Conservation (phyloP, 2,797 vertebrate genomes). For the Austrolebias charrua region DNA sequence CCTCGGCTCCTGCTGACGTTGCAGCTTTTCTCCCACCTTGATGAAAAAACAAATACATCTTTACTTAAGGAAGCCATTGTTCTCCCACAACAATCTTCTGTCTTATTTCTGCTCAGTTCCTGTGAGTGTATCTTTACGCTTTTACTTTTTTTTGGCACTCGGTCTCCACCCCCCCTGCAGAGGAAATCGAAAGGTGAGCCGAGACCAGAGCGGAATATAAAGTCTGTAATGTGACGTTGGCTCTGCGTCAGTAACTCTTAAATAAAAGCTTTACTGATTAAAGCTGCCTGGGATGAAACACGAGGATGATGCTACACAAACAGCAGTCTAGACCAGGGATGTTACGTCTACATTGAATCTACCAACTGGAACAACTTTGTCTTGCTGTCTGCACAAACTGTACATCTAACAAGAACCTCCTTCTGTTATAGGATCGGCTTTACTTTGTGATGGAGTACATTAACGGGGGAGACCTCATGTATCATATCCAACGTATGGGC, state of each 20-base stretch:
- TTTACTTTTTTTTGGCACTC: constrained; percentile 29
- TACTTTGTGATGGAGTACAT: constrained; percentile 99
- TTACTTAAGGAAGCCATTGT: constrained; percentile 5
- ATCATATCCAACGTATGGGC: constrained; percentile 85
- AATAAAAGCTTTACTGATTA: constrained; percentile 20
- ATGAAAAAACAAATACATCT: constrained; percentile 1
- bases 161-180: constrained; percentile 15
- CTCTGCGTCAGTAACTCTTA: constrained; percentile 36
- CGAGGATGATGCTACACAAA: neutral
- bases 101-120: neutral
- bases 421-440: constrained; percentile 86
- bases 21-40: neutral
- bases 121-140: constrained; percentile 2
- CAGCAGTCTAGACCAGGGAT: neutral
- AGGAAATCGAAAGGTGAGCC: constrained; percentile 43
- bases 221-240: constrained; percentile 37
- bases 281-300: neutral
- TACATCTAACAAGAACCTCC: constrained; percentile 8
- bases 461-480: constrained; percentile 98
- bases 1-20: neutral
- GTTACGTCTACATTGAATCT: neutral
- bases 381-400: too few species aligned
- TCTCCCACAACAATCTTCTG: constrained; percentile 15
- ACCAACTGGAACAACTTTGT: neutral
- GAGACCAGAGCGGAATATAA: constrained; percentile 44